These are phyloP conservation scores for Drosophila algonquin DNA, from an alignment of 2,888 invertebrate species.

Conservation along the genomic window DNA sequence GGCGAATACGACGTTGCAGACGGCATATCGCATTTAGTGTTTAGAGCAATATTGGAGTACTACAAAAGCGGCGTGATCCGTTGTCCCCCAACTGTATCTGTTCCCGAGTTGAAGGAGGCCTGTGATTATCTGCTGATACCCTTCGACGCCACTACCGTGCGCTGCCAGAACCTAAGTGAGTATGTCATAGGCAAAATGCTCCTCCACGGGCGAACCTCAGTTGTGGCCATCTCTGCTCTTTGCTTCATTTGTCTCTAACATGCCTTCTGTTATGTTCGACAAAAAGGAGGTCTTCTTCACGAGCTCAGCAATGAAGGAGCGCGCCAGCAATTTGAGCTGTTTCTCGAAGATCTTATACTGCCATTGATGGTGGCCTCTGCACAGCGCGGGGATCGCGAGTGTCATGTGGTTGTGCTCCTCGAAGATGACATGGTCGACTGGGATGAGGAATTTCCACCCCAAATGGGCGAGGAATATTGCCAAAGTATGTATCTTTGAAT, in stretches of 20 bases:
- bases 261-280: constrained; percentile 58
- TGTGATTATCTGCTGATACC: constrained; percentile 99
- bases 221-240: constrained; percentile 62
- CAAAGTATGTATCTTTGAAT: constrained; percentile 88
- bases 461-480: constrained; percentile 99
- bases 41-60: constrained; percentile 97
- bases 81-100: constrained; percentile 97
- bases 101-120: constrained; percentile 98
- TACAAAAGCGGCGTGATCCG: constrained; percentile 95
- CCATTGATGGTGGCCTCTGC: constrained; percentile 98
- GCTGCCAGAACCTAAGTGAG: constrained; percentile 97
- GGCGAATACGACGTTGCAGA: constrained; percentile 99
- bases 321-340: constrained; percentile 97
- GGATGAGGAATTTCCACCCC: constrained; percentile 99
- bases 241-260: constrained; percentile 49
- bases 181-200: constrained; percentile 53
- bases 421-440: constrained; percentile 98
- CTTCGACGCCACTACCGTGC: constrained; percentile 97
- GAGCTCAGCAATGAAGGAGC: constrained; percentile 99
- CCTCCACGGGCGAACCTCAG: constrained; percentile 53
- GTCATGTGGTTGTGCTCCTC: constrained; percentile 97
- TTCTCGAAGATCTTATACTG: constrained; percentile 96
- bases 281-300: constrained; percentile 93
- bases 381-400: constrained; percentile 97
- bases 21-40: constrained; percentile 97